A percentile compares a stretch with the other conserved stretches of the same genome.
These are phyloP conservation scores for Mastigias papua DNA, from an alignment of 30 jellyfish, hydroid and myxozoan genomes.

Conservation along the genomic window DNA sequence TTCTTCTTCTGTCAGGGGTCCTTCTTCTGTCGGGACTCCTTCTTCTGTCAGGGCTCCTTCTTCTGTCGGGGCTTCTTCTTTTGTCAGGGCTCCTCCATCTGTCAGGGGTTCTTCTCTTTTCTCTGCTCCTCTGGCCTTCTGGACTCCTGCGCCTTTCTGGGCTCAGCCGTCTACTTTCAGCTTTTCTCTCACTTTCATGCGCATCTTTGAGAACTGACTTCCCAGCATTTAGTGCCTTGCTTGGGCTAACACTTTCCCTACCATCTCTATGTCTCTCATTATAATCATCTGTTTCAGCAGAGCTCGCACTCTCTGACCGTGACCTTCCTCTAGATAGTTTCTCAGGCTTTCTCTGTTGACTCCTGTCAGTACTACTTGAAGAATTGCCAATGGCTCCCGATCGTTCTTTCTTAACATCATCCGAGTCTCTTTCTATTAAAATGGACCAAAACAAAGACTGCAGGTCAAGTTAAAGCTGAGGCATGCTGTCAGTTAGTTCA, in stretches of 20 bases:
- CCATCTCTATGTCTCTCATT: neutral
- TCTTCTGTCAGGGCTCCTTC: slow-evolving; percentile 49
- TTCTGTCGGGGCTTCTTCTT: slow-evolving; percentile 67
- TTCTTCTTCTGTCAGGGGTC: slow-evolving; percentile 54
- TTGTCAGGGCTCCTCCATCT: slow-evolving; percentile 59
- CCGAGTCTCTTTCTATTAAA: neutral
- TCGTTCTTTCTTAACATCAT: neutral
- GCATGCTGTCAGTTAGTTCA: too few relatives aligned
- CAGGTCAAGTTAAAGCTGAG: too few relatives aligned
- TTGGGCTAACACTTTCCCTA: slow-evolving; percentile 12
- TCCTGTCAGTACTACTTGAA: neutral
- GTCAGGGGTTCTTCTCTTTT: slow-evolving; percentile 35
- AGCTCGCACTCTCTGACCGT: slow-evolving; percentile 23
- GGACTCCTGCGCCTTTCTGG: slow-evolving; percentile 39
- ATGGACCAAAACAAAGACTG: neutral
- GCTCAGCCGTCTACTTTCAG: neutral
- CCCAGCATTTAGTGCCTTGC: neutral
- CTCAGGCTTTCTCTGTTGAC: neutral
- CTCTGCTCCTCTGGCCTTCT: slow-evolving; percentile 20
- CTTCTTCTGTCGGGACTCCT: slow-evolving; percentile 62
- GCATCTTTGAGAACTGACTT: neutral
- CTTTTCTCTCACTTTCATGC: neutral
- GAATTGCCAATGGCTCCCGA: neutral
- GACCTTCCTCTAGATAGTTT: slow-evolving; percentile 27
- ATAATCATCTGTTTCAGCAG: slow-evolving; percentile 11